A percentile compares a stretch with the other conserved stretches of the same genome.
phyloP scores from a whole-genome alignment of 2,888 invertebrate species.

The Melanostoma mellinum region DNA sequence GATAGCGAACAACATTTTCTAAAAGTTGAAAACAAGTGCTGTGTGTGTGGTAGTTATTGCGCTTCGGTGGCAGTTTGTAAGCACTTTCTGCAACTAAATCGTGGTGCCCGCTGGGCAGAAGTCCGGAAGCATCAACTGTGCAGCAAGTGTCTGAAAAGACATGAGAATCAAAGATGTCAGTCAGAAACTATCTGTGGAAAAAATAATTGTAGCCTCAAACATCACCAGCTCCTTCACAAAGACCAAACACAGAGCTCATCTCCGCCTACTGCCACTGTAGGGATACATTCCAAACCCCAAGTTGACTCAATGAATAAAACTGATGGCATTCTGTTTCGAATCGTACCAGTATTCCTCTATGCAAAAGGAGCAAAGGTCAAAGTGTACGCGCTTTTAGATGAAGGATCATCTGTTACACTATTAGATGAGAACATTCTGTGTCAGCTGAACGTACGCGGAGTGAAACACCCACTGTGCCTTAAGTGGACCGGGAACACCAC shows the following conservation, averaged over 20 bases:
- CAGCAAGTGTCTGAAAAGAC: conserved; percentile 7
- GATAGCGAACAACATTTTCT: background rate
- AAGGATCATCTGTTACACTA: background rate
- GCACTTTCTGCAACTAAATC: too few species aligned
- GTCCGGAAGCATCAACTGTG: conserved; percentile 19
- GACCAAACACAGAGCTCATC: too few species aligned
- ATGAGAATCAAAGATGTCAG: background rate
- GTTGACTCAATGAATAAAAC: background rate
- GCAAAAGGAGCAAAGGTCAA: background rate
- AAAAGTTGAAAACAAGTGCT: conserved; percentile 6
- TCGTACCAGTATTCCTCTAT: background rate
- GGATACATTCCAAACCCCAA: background rate
- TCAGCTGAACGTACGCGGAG: background rate
- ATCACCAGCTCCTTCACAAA: conserved; percentile 23
- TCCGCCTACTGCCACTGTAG: background rate
- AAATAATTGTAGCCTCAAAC: conserved; percentile 5
- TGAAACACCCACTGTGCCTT: background rate
- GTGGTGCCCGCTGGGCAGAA: conserved; percentile 1
- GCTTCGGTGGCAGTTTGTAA: too few species aligned
- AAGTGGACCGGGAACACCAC: conserved; percentile 1
- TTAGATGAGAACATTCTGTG: background rate
- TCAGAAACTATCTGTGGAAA: conserved; percentile 16
- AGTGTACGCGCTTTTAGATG: background rate
- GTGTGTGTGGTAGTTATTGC: conserved; percentile 14
- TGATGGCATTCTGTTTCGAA: background rate